These are phyloP conservation scores for Troilus luridus DNA, from an alignment of 2,888 invertebrate genomes.

Conservation along the genomic window DNA sequence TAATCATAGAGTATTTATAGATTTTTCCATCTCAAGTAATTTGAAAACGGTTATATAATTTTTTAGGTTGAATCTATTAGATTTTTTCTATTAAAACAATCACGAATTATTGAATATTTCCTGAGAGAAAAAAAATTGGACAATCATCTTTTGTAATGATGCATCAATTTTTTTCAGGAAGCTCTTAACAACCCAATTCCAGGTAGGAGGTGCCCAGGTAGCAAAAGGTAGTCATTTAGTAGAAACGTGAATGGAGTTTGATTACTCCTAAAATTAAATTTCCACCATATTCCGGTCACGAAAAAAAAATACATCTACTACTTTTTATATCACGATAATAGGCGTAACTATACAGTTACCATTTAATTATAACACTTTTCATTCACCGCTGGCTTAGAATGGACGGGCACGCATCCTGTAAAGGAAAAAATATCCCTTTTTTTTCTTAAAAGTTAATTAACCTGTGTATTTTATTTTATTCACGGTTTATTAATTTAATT, in stretches of 20 bases:
- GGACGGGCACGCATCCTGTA: neutral
- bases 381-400: neutral
- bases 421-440: neutral
- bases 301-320: neutral
- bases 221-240: constrained; percentile 14
- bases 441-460: neutral
- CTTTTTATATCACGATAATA: neutral
- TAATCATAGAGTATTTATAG: neutral
- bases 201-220: constrained; percentile 16
- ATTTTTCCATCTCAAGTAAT: too few relatives aligned
- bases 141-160: neutral
- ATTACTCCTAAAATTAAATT: constrained; percentile 35
- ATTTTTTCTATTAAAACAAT: neutral
- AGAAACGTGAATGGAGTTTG: constrained; percentile 22
- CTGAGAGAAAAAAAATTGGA: neutral
- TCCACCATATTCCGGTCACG: neutral
- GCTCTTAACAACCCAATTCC: constrained; percentile 8
- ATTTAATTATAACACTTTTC: neutral
- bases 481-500: neutral
- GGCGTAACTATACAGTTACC: neutral
- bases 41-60: too few relatives aligned
- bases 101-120: neutral
- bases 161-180: neutral
- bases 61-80: too few relatives aligned
- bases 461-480: neutral